phyloP scores from a whole-genome alignment of 2,113 vertebrate species.

The Callorhinus ursinus region DNA sequence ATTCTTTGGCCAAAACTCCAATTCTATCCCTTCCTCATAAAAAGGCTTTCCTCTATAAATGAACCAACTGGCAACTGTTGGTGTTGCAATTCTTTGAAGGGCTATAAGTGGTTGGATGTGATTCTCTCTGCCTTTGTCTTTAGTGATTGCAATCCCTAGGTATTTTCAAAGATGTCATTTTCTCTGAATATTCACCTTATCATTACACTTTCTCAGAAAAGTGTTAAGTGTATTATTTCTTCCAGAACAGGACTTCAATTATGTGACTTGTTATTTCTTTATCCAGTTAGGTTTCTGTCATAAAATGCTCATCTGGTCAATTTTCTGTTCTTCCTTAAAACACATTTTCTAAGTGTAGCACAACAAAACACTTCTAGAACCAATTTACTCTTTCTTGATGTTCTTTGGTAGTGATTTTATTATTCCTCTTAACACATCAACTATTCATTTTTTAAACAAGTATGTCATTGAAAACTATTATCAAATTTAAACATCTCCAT shows the following conservation, averaged over 20 bases:
- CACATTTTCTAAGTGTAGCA: not conserved
- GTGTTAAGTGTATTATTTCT: not conserved
- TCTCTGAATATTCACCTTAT: not conserved
- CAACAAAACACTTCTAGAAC: not conserved
- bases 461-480: not conserved
- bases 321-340: not conserved
- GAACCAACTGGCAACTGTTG: not conserved
- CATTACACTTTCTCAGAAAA: not conserved
- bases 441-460: not conserved
- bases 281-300: not conserved
- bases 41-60: not conserved
- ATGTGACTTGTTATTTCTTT: not conserved
- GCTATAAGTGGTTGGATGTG: not conserved
- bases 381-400: not conserved
- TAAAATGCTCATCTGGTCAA: not conserved
- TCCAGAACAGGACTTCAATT: not conserved
- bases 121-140: conserved; percentile 2
- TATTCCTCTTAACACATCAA: conserved; percentile 5
- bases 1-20: not conserved
- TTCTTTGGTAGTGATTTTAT: conserved; percentile 12
- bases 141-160: not conserved
- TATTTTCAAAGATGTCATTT: conserved; percentile 10
- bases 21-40: not conserved
- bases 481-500: not conserved
- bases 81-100: not conserved